Conservation (phyloP, 2,888 invertebrate genomes). For the Lasioglossum villosulum region DNA sequence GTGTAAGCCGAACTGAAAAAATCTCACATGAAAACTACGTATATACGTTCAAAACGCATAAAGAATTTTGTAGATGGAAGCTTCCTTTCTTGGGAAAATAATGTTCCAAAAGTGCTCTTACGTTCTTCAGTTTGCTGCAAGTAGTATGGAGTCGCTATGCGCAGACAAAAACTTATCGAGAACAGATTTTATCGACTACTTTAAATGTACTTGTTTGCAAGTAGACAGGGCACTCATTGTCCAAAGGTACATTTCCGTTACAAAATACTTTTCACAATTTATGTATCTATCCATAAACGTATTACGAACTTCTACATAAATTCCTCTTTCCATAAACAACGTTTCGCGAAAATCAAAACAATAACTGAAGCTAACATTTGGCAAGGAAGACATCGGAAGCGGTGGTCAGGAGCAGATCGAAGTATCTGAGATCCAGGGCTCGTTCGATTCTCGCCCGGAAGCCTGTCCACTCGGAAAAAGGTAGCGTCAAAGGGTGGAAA, state of each 20-base stretch:
- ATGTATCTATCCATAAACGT: background rate
- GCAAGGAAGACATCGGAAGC: background rate
- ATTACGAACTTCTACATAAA: background rate
- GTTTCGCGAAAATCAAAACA: background rate
- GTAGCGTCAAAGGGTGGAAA: background rate
- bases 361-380: background rate
- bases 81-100: background rate
- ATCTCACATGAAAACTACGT: background rate
- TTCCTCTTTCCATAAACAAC: background rate
- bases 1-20: constrained; percentile 1
- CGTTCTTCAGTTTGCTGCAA: background rate
- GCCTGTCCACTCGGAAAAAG: background rate
- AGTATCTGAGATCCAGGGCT: background rate
- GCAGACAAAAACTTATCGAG: background rate
- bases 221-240: background rate
- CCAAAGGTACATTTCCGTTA: background rate
- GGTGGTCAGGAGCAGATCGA: background rate
- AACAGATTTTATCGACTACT: too few species aligned
- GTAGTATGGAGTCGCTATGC: background rate
- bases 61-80: background rate
- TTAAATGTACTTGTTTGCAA: background rate
- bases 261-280: background rate
- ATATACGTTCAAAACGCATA: background rate
- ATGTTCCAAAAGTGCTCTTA: background rate
- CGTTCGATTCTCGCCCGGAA: background rate